phyloP scores from a whole-genome alignment of 2,888 invertebrate genomes.

The Shargacucullia verbasci region DNA sequence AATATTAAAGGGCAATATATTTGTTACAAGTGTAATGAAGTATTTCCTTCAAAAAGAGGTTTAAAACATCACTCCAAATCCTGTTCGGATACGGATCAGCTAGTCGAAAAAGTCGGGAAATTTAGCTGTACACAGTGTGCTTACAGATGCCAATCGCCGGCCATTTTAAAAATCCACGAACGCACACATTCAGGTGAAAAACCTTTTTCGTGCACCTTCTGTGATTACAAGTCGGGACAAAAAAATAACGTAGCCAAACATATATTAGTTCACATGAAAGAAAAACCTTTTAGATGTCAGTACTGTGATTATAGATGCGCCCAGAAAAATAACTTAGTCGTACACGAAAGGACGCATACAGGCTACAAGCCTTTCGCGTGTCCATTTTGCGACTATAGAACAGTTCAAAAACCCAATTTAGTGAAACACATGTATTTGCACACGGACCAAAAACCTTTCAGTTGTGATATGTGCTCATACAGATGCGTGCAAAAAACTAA shows the following conservation, averaged over 20 bases:
- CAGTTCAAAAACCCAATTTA: slow-evolving; percentile 86
- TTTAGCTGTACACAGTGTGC: slow-evolving; percentile 81
- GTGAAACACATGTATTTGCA: slow-evolving; percentile 88
- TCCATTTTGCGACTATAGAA: slow-evolving; percentile 84
- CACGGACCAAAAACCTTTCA: slow-evolving; percentile 85
- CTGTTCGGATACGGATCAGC: slow-evolving; percentile 62
- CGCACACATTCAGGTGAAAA: slow-evolving; percentile 85
- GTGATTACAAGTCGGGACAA: slow-evolving; percentile 86
- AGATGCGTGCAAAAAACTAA: slow-evolving; percentile 86
- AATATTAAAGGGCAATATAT: slow-evolving; percentile 81
- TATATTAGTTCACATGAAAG: slow-evolving; percentile 86
- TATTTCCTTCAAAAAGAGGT: slow-evolving; percentile 78
- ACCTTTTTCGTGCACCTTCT: slow-evolving; percentile 83
- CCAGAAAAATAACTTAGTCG: slow-evolving; percentile 85
- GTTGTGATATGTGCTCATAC: slow-evolving; percentile 84
- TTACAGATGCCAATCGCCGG: slow-evolving; percentile 85
- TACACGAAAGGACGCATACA: slow-evolving; percentile 86
- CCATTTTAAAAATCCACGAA: slow-evolving; percentile 86
- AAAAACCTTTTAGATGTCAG: slow-evolving; percentile 84
- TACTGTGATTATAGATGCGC: slow-evolving; percentile 87
- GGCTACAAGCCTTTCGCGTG: slow-evolving; percentile 86
- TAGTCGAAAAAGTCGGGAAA: slow-evolving; percentile 75
- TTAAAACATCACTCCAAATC: slow-evolving; percentile 79
- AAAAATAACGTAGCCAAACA: slow-evolving; percentile 87
- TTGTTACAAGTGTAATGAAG: slow-evolving; percentile 80